Conservation (phyloP, 2,113 vertebrate species). For the Otus sunia region DNA sequence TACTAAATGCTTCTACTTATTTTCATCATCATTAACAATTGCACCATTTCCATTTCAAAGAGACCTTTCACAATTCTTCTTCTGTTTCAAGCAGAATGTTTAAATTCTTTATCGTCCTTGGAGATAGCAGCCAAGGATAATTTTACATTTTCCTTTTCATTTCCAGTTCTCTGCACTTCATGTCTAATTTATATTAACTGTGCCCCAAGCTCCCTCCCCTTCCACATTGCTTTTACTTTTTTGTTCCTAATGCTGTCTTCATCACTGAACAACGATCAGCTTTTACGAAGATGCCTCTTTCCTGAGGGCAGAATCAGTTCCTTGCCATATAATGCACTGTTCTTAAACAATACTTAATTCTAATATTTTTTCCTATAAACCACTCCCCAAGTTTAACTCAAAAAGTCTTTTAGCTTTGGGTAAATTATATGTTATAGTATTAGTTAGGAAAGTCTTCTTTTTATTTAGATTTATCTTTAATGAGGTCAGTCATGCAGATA, state of each 20-base stretch:
- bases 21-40: slow-evolving; percentile 45
- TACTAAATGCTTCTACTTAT: slow-evolving; percentile 38
- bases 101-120: not conserved
- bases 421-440: not conserved
- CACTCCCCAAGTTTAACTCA: not conserved
- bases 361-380: not conserved
- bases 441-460: not conserved
- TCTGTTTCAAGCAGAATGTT: slow-evolving; percentile 26
- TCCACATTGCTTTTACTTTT: not conserved
- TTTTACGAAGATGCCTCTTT: not conserved
- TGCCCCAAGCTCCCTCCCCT: not conserved
- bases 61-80: not conserved
- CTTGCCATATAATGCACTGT: not conserved
- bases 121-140: slow-evolving; percentile 38
- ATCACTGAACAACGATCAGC: not conserved
- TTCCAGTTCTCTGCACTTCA: slow-evolving; percentile 12
- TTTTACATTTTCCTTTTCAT: slow-evolving; percentile 35
- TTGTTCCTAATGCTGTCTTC: not conserved
- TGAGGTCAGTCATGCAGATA: not conserved
- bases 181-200: slow-evolving; percentile 39
- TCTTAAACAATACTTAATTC: not conserved
- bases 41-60: slow-evolving; percentile 62
- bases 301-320: not conserved
- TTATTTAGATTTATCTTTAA: not conserved
- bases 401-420: not conserved